Evolutionary conservation across 1,140 invertebrate species (phyloP), one percentile per base, ranked within the genome.

Genomic region (Leucophenga varia): DNA sequence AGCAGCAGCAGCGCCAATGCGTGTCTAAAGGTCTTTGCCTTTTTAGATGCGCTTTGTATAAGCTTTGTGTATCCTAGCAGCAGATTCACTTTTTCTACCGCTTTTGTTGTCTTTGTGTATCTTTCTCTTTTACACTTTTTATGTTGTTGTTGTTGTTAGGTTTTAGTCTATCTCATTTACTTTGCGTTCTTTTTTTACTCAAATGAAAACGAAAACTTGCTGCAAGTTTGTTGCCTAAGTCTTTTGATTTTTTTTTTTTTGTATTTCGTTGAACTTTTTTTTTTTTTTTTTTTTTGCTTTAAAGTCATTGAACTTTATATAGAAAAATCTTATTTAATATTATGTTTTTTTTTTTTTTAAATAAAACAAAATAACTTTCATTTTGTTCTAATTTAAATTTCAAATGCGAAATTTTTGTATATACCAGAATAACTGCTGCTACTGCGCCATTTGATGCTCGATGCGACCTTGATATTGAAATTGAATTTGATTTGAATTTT

Each of bases 381-480:
- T 25, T 25, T 25, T 25, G 22, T 43, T 30, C 46, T 54, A 30
- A 55, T 64, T 64, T 64, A 47, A 51, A 64, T 57, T 64, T 57
- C 61, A 49, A 63, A 39, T 20, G 13, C 34, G 13, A 30, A 10
- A 5, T 25, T 25, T 25, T 25, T 25, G 5, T 25, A 25, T 25
- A 25, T 10, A 25, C 13, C 43, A 54, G 37, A 42, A 12, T 60
- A 57, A 56, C 54, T 60, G 47, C 56, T 50, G 54, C 56, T 17
- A n/a, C 19, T 10, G 25, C 17, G 35, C 10, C 9, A 47, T 30
- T 21, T n/a, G n/a, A n/a, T 48, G 35, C 16, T 35, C 43, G 32
- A 19, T 64, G 57, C 53, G 61, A 67, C 67, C 63, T 71, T 71
- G 67, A 67, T 71, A 71, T 53, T 70, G 67, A 71, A 70, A 64